Base-by-base conservation (phyloP, 2,888 invertebrate species). In the Cataglyphis altisquamis region DNA sequence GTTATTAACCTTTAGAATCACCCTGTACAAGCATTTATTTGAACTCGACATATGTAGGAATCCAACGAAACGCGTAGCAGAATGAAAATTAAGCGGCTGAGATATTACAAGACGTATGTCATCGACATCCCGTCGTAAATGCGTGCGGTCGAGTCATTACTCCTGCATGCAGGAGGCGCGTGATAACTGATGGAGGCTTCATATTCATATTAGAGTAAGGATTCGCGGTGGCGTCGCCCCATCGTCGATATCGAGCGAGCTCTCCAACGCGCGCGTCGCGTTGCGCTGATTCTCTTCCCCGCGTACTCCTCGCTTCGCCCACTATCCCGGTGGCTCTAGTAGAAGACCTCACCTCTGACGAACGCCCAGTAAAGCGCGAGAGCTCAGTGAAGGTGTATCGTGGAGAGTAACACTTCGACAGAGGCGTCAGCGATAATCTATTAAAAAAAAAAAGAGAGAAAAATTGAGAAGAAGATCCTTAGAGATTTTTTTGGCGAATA, bases 241-340 rank as follows among this genome's bases (percentile, higher is more conserved):
- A 41, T 55, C 15, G 64, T 64, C 45, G 91, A 88, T 93, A 93
- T 93, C 93, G 93, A 93, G 92, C 93, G 92, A 89, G 78, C 85
- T 86, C 83, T 32, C 32, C 78, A 87, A 92, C 92, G 92, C 91
- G 75, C 92, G 92, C 92, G 92, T 84, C 82, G 55, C 21, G 5
- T 25, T 55, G 72, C 72, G 57, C 72, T 57, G 39, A 52, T n/a
- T n/a, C 48, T 48, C 48, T 6, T 18, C 62, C 87, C 84, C 63
- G 80, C 72, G 60, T n/a, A 82, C 80, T 25, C 39, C 55, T 75
- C 72, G 48, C 48, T 52, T 62, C 55, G 6, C 39, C 74, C 82
- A 68, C 55, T 45, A 52, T 60, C 55, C 63, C 64, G 41, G 18
- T 75, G 80, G 82, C 66, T 82, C 60, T 77, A 73, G 32, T 73